phyloP scores from a whole-genome alignment of 2,113 vertebrate genomes.

The Carassius gibelio region DNA sequence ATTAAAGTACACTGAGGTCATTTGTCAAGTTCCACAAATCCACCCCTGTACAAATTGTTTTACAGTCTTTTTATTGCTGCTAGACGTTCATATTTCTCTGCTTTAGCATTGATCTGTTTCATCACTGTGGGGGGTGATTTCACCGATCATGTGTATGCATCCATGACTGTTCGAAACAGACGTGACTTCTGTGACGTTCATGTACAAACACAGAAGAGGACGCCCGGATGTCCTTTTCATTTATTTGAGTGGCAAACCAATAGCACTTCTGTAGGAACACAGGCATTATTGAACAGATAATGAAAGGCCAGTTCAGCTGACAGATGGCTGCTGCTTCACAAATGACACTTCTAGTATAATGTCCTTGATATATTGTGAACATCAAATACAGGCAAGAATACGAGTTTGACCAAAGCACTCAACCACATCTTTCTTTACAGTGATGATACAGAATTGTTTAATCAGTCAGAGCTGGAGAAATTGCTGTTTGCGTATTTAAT shows the following conservation, averaged over 20 bases:
- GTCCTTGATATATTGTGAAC: neutral
- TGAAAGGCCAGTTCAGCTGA: neutral
- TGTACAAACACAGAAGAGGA: conserved; percentile 18
- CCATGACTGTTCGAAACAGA: conserved; percentile 22
- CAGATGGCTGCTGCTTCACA: conserved; percentile 8
- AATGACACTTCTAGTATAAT: neutral
- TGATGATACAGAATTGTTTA: neutral
- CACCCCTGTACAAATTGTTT: neutral
- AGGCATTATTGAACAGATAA: neutral
- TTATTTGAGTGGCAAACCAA: neutral
- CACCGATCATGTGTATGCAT: conserved; percentile 6
- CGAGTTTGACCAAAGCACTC: neutral
- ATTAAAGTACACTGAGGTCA: neutral
- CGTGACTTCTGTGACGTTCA: neutral
- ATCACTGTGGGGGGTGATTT: conserved; percentile 33
- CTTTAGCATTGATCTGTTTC: conserved; percentile 65
- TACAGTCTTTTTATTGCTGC: conserved; percentile 4
- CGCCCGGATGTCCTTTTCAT: neutral
- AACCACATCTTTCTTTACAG: neutral
- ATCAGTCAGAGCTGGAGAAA: neutral
- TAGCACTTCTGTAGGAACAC: conserved; percentile 19
- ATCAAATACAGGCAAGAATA: neutral
- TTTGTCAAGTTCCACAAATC: neutral
- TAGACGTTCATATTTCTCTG: conserved; percentile 45
- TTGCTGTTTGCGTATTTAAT: neutral